Evolutionary conservation across 1,140 invertebrate genomes (phyloP).

Genomic region (Caenorhabditis inopinata): DNA sequence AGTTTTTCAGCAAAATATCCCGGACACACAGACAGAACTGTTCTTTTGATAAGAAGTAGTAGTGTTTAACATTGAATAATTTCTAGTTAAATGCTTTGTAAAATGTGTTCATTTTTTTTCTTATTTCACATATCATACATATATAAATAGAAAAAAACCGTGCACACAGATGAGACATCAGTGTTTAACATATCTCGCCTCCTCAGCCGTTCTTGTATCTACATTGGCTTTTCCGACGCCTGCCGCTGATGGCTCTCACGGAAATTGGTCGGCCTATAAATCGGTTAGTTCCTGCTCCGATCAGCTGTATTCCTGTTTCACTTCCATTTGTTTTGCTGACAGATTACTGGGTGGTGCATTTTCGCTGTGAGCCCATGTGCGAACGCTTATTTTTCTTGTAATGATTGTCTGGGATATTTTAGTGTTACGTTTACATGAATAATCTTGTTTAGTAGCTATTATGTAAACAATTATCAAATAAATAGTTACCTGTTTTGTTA

Average conservation of each 20-base stretch:
- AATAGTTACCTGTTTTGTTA: too few relatives aligned
- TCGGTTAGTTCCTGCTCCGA: conserved; percentile 5
- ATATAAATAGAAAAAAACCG: conserved; percentile 4
- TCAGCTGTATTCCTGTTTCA: not conserved
- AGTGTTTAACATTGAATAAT: too few relatives aligned
- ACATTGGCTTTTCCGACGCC: conserved; percentile 25
- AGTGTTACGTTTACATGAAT: too few relatives aligned
- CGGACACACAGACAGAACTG: too few relatives aligned
- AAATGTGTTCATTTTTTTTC: too few relatives aligned
- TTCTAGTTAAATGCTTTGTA: too few relatives aligned
- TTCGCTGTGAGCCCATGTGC: not conserved
- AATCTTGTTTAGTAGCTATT: too few relatives aligned
- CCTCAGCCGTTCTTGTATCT: conserved; percentile 29
- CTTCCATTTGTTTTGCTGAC: not conserved
- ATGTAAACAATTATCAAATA: too few relatives aligned
- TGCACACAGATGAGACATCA: conserved; percentile 7
- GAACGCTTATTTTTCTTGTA: too few relatives aligned
- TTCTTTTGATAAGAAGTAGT: too few relatives aligned
- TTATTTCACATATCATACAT: not conserved
- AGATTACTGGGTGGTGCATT: not conserved
- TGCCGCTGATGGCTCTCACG: not conserved
- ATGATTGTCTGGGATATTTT: too few relatives aligned
- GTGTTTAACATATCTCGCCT: conserved; percentile 25
- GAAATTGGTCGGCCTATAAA: conserved; percentile 21
- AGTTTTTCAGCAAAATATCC: too few relatives aligned